Evolutionary conservation across 2,113 vertebrate species (phyloP).

Genomic region (Meleagris gallopavo): DNA sequence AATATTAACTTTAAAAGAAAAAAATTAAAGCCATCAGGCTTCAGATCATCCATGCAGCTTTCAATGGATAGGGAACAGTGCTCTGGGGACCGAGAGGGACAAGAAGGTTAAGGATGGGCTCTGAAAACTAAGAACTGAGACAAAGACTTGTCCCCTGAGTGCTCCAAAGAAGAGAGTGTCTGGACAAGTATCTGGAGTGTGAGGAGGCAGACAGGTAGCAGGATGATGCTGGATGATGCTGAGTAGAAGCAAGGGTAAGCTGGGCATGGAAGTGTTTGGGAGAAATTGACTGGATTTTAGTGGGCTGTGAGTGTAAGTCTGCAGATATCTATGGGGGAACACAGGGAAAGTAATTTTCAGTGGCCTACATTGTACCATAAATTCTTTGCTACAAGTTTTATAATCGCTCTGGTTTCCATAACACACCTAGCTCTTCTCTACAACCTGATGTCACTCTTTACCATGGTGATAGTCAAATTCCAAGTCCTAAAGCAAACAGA

Average conservation of each 20-base stretch:
- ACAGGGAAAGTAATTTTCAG: background rate
- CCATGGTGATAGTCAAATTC: background rate
- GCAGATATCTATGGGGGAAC: background rate
- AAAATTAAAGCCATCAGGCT: background rate
- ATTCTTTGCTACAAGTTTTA: background rate
- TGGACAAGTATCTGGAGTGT: background rate
- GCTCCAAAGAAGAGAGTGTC: background rate
- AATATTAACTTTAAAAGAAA: background rate
- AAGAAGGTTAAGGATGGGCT: background rate
- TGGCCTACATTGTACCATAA: background rate
- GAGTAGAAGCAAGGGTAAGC: background rate
- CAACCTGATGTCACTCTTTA: background rate
- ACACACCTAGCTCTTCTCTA: background rate
- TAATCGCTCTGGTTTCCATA: background rate
- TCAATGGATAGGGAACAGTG: background rate
- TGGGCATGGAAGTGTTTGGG: background rate
- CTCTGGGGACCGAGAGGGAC: background rate
- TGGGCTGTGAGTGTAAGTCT: background rate
- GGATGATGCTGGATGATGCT: background rate
- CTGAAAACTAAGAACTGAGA: background rate
- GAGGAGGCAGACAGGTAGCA: background rate
- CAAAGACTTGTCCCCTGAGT: background rate
- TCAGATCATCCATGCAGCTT: background rate
- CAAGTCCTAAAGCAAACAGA: constrained; percentile 49
- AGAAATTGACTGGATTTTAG: background rate